Conservation (phyloP, 2,888 invertebrate genomes). For the Phyllotreta cruciferae region DNA sequence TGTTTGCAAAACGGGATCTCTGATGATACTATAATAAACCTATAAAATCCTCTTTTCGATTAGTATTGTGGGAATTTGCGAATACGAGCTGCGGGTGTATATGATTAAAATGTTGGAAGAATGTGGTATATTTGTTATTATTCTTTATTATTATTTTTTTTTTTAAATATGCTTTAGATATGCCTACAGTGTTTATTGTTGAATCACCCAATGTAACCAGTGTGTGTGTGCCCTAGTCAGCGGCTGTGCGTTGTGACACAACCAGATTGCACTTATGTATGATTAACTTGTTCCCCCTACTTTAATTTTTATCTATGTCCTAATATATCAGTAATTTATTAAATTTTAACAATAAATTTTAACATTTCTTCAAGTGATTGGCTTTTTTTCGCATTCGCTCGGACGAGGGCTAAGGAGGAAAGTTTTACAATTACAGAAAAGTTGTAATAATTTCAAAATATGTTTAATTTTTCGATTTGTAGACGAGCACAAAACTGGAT, state of each 20-base stretch:
- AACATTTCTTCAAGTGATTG: conserved; percentile 27
- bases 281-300: conserved; percentile 36
- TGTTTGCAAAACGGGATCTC: not conserved
- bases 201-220: conserved; percentile 42
- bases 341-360: conserved; percentile 36
- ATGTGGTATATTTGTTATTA: too few species aligned
- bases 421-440: not conserved
- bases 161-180: conserved; percentile 1
- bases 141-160: too few species aligned
- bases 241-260: conserved; percentile 51
- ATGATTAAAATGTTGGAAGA: too few species aligned
- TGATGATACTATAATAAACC: not conserved
- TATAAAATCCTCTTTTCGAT: not conserved
- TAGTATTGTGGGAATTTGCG: not conserved
- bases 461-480: too few species aligned
- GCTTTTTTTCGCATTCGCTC: not conserved
- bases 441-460: too few species aligned
- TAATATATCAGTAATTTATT: conserved; percentile 39
- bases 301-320: conserved; percentile 37
- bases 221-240: conserved; percentile 56
- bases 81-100: too few species aligned
- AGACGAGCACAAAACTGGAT: not conserved
- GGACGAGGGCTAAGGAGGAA: not conserved
- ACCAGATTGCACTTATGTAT: conserved; percentile 48
- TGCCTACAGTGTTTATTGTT: conserved; percentile 2